phyloP scores from a whole-genome alignment of 1,140 invertebrate genomes.

The Pseudomyrmex cubaensis region DNA sequence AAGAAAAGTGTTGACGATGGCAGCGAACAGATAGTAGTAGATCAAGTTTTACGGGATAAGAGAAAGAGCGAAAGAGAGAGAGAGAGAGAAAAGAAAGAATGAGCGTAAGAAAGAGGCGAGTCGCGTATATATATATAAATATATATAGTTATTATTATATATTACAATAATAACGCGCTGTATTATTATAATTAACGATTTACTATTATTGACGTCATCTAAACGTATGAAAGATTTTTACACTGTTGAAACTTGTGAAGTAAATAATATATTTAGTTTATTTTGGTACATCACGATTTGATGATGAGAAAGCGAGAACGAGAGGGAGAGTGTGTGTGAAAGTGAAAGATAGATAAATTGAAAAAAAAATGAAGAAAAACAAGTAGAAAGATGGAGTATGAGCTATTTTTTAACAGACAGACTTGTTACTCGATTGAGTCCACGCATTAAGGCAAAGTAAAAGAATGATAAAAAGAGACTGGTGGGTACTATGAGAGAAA shows the following conservation, averaged over 20 bases:
- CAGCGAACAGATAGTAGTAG: slow-evolving; percentile 77
- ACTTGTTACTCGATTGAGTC: slow-evolving; percentile 82
- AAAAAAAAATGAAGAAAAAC: slow-evolving; percentile 18
- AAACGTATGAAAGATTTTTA: slow-evolving; percentile 85
- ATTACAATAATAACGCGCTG: slow-evolving; percentile 82
- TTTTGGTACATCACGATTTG: slow-evolving; percentile 85
- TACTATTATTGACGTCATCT: slow-evolving; percentile 84
- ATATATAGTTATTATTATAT: slow-evolving; percentile 19
- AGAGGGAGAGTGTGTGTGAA: slow-evolving; percentile 61
- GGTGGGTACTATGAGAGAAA: no score
- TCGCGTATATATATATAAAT: slow-evolving; percentile 82
- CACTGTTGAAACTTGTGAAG: slow-evolving; percentile 85
- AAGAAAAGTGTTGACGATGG: slow-evolving; percentile 62
- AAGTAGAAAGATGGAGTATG: slow-evolving; percentile 69
- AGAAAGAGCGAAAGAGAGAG: neutral
- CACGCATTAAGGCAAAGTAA: slow-evolving; percentile 66
- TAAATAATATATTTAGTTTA: slow-evolving; percentile 86
- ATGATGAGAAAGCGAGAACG: slow-evolving; percentile 79
- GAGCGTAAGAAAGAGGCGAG: slow-evolving; percentile 70
- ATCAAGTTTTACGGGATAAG: slow-evolving; percentile 72
- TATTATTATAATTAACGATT: slow-evolving; percentile 84
- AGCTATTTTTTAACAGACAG: slow-evolving; percentile 84
- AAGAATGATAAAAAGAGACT: neutral
- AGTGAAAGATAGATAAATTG: slow-evolving; percentile 65
- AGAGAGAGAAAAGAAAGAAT: slow-evolving; percentile 24